These are phyloP conservation scores for Prosapia bicincta DNA, from an alignment of 2,888 invertebrate species.

Conservation along the genomic window DNA sequence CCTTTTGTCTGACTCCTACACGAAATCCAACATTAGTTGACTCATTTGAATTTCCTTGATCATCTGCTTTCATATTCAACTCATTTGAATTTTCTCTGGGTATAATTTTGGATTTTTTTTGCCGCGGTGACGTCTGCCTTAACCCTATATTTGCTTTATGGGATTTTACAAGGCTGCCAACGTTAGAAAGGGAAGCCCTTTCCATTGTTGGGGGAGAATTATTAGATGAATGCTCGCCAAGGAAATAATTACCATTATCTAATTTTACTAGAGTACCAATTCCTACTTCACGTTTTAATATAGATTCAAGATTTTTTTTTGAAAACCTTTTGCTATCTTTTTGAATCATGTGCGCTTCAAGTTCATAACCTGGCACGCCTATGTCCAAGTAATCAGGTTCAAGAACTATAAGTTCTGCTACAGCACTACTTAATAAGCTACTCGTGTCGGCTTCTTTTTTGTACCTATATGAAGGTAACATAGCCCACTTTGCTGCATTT, in stretches of 20 bases:
- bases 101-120: conserved; percentile 22
- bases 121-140: conserved; percentile 15
- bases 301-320: conserved; percentile 59
- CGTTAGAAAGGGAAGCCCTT: conserved; percentile 15
- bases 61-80: conserved; percentile 22
- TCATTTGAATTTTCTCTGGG: conserved; percentile 18
- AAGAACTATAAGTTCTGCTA: conserved; percentile 65
- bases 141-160: conserved; percentile 9
- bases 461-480: conserved; percentile 46
- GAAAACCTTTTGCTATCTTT: conserved; percentile 62
- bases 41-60: conserved; percentile 22
- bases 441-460: conserved; percentile 50
- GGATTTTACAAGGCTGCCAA: conserved; percentile 20
- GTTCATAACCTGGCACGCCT: conserved; percentile 66
- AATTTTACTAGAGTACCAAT: conserved; percentile 64
- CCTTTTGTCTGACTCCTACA: conserved; percentile 37
- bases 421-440: conserved; percentile 60
- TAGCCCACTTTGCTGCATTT: conserved; percentile 71
- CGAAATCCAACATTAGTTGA: conserved; percentile 33
- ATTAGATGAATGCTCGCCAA: conserved; percentile 52
- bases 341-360: conserved; percentile 60
- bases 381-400: conserved; percentile 68
- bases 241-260: conserved; percentile 64
- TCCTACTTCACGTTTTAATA: conserved; percentile 66
- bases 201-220: conserved; percentile 17